Percentiles rank a stretch among this genome's conserved stretches.
Evolutionary conservation across 2,888 invertebrate species (phyloP).

Genomic region (Cheilosia impressa): DNA sequence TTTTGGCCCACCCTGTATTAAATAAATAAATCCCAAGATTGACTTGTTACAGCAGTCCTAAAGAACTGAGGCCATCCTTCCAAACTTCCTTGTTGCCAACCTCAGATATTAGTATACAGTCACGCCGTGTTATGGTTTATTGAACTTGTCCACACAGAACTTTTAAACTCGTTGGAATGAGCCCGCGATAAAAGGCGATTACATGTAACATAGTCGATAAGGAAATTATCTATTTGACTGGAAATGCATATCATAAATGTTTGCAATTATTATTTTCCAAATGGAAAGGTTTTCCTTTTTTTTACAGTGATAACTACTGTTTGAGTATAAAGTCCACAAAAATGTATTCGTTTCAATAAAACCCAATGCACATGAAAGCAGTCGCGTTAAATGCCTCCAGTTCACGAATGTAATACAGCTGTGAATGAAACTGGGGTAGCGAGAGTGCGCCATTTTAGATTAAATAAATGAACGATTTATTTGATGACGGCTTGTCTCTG

Average conservation of each 20-base stretch:
- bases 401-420: background rate
- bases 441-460: constrained; percentile 1
- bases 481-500: background rate
- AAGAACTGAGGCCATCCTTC: too few relatives aligned
- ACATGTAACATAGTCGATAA: background rate
- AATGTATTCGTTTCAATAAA: too few relatives aligned
- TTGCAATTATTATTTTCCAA: background rate
- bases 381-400: too few relatives aligned
- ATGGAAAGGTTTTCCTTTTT: background rate
- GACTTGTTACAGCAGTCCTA: too few relatives aligned
- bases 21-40: too few relatives aligned
- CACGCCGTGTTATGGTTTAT: background rate
- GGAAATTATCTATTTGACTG: background rate
- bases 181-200: background rate
- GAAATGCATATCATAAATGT: background rate
- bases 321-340: too few relatives aligned
- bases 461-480: background rate
- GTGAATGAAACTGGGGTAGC: background rate
- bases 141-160: background rate
- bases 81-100: too few relatives aligned
- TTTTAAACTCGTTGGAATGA: background rate
- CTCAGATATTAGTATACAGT: background rate
- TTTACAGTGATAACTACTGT: too few relatives aligned
- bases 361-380: too few relatives aligned
- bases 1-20: too few relatives aligned